Conservation (phyloP, 1,140 invertebrate species). For the Ylistrum balloti region DNA sequence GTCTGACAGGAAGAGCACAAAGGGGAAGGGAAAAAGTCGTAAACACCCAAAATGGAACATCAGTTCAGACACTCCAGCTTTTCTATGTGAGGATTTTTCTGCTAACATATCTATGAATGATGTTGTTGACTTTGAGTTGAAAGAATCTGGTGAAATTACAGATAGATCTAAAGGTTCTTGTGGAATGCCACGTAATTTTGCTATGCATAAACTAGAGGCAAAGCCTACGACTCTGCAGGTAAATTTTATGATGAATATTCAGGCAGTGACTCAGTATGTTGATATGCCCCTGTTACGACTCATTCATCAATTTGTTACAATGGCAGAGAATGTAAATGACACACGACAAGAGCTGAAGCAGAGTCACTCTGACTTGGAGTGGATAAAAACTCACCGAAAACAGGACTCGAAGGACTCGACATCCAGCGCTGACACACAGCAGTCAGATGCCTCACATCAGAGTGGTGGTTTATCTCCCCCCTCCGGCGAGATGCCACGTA, state of each 20-base stretch:
- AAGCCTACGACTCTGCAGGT: slow-evolving; percentile 81
- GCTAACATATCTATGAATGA: slow-evolving; percentile 95
- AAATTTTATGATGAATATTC: slow-evolving; percentile 78
- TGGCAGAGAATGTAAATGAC: slow-evolving; percentile 98
- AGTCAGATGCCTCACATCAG: slow-evolving; percentile 74
- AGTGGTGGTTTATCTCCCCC: slow-evolving; percentile 47
- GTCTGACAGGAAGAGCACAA: slow-evolving; percentile 70
- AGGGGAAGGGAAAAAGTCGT: slow-evolving; percentile 73
- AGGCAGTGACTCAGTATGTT: slow-evolving; percentile 85
- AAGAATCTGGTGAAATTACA: slow-evolving; percentile 88
- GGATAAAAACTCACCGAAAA: slow-evolving; percentile 78
- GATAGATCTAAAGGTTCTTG: slow-evolving; percentile 86
- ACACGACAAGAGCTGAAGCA: slow-evolving; percentile 92
- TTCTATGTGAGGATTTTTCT: slow-evolving; percentile 94
- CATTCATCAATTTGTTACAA: slow-evolving; percentile 97
- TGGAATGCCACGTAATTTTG: slow-evolving; percentile 73
- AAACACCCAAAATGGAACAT: slow-evolving; percentile 62
- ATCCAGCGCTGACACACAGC: slow-evolving; percentile 79
- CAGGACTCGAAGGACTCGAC: slow-evolving; percentile 81
- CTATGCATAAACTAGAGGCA: slow-evolving; percentile 81
- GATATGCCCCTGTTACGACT: slow-evolving; percentile 97
- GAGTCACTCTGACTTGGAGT: slow-evolving; percentile 69
- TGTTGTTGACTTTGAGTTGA: slow-evolving; percentile 92
- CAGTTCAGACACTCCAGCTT: slow-evolving; percentile 90
- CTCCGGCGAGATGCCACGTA: slow-evolving; percentile 43